These are phyloP conservation scores for Ardeotis arabs DNA, from an alignment of 2,113 vertebrate genomes.

Conservation along the genomic window DNA sequence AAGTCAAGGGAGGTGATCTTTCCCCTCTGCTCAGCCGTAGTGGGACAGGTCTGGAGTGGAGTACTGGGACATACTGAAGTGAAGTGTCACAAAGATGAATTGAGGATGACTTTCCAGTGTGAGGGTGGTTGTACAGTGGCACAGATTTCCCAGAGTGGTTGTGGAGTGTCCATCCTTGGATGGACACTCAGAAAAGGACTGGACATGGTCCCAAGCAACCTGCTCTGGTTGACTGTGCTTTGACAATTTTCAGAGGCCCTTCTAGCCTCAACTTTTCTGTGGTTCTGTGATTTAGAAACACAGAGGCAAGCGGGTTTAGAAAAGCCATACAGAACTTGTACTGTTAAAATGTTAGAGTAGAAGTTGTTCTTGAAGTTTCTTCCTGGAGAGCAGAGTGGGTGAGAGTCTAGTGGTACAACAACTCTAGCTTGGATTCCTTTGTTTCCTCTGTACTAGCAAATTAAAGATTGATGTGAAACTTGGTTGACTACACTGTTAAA, in stretches of 20 bases:
- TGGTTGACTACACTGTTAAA: background rate
- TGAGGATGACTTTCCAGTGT: background rate
- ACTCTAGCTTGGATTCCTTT: background rate
- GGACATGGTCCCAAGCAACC: fast-evolving
- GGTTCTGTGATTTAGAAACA: background rate
- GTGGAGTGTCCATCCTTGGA: background rate
- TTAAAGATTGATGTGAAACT: background rate
- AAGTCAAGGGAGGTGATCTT: background rate
- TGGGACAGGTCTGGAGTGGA: background rate
- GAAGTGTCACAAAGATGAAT: background rate
- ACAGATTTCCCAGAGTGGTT: background rate
- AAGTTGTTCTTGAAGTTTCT: background rate
- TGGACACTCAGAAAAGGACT: background rate
- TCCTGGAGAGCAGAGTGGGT: background rate
- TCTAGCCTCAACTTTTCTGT: background rate
- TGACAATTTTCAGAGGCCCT: background rate
- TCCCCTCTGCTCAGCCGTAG: background rate
- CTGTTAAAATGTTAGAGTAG: background rate
- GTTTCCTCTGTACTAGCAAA: background rate
- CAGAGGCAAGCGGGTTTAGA: background rate
- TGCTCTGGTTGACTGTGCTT: background rate
- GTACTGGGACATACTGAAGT: background rate
- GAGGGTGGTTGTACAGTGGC: background rate
- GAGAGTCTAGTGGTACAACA: background rate
- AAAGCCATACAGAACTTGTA: background rate